Evolutionary conservation across 2,797 vertebrate genomes (phyloP).

Genomic region (Clarias platycephalus): DNA sequence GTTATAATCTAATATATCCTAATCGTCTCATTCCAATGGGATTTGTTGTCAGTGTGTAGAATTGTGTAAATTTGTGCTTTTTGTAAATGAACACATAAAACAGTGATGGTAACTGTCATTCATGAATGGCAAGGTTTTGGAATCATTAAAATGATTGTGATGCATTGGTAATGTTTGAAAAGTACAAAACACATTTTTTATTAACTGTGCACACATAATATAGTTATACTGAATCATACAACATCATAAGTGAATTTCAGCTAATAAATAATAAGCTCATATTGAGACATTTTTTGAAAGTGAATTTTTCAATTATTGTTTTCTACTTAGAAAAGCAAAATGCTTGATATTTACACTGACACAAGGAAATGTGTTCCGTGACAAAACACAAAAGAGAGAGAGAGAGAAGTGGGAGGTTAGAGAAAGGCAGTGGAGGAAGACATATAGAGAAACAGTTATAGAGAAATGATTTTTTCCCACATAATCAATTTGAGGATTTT

Average conservation of each 20-base stretch:
- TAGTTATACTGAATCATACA: slow-evolving; percentile 18
- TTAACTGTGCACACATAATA: slow-evolving; percentile 20
- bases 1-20: not conserved
- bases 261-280: slow-evolving; percentile 33
- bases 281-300: slow-evolving; percentile 44
- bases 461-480: slow-evolving; percentile 46
- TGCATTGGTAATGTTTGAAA: not conserved
- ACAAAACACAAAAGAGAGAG: not conserved
- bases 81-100: not conserved
- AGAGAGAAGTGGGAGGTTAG: slow-evolving; percentile 14
- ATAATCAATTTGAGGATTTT: slow-evolving; percentile 57
- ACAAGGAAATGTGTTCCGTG: slow-evolving; percentile 44
- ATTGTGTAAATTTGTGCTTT: not conserved
- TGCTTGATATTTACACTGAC: slow-evolving; percentile 50
- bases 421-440: slow-evolving; percentile 30
- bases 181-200: not conserved
- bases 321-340: slow-evolving; percentile 35
- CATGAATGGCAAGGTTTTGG: not conserved
- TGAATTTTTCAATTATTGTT: slow-evolving; percentile 27
- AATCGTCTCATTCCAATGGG: not conserved
- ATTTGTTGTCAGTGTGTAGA: slow-evolving; percentile 10
- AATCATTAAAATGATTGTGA: not conserved
- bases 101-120: not conserved
- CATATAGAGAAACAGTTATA: slow-evolving; percentile 28
- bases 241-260: slow-evolving; percentile 27